Evolutionary conservation across 2,113 vertebrate species (phyloP), one percentile per base, ranked within the genome.

Genomic region (Erpornis zantholeuca): DNA sequence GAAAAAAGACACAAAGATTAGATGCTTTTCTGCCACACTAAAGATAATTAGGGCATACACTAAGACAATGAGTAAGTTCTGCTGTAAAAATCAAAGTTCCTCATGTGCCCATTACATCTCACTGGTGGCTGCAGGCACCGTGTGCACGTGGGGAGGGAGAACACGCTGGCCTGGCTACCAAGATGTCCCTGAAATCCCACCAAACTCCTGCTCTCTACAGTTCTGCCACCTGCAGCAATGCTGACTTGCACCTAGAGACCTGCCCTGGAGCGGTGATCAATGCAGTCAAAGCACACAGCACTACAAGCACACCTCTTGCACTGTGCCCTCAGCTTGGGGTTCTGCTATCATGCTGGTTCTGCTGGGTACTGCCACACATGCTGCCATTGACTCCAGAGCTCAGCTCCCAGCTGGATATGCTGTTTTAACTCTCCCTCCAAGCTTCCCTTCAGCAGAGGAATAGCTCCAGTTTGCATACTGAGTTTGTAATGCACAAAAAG

Each of bases 121-220:
- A 42, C 27, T 56, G 57, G 31, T 71, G 77, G 47, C 76, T 80
- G 69, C 73, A 90, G 80, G 79, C 54, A 70, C 44, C 0, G 0
- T 31, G 1, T 25, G 64, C 3, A 0, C 1, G 0, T 19, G 21
- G 35, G 0, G 0, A 36, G 31, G n/a, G 40, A 84, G 72, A 92
- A 87, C 12, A 2, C 7, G 4, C 45, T 65, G 79, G 70, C 82
- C 69, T 75, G 27, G 38, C 63, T 81, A 73, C 47, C 3, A 2
- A n/a, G 33, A 42, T 44, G 18, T 65, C 61, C 86, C 54, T 77
- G 70, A 92, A 88, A 77, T 82, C 44, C 75, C 90, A 81, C 45
- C 60, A 66, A 44, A 56, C 33, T 91, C 38, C 68, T 54, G 22
- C 45, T 61, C 47, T 78, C 54, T 7, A n/a, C n/a, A 33, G n/a